A percentile compares a stretch with the other conserved stretches of the same genome.
Conservation (phyloP, 2,888 invertebrate genomes). For the Seladonia tumulorum region DNA sequence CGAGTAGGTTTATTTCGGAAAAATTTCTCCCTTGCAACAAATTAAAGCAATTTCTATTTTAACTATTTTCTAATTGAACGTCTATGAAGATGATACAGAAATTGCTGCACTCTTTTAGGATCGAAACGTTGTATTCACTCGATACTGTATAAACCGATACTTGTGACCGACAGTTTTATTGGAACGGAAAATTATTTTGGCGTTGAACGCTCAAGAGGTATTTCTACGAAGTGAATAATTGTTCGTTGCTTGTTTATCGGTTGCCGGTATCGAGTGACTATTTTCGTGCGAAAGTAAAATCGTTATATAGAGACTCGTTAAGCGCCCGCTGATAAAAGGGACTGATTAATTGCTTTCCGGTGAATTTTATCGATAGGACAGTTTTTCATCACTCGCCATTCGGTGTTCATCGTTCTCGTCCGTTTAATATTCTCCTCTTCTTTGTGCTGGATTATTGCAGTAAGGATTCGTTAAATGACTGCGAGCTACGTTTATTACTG, state of each 20-base stretch:
- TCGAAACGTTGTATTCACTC: no score
- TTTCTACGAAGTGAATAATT: no score
- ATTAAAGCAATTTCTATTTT: no score
- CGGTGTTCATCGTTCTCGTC: not conserved
- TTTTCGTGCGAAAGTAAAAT: not conserved
- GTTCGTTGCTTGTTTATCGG: no score
- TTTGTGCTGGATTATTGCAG: not conserved
- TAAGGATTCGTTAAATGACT: not conserved
- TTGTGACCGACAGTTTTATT: not conserved
- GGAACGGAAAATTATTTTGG: no score
- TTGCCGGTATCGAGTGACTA: not conserved
- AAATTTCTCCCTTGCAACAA: no score
- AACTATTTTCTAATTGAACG: no score
- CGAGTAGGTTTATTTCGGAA: no score
- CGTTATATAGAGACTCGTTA: not conserved
- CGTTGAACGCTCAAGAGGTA: no score
- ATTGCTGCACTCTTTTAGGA: no score
- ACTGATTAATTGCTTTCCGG: conserved; percentile 1
- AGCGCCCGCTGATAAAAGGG: not conserved
- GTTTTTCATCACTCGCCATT: not conserved
- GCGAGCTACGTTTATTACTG: not conserved
- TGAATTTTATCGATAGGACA: conserved; percentile 1
- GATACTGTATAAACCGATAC: no score
- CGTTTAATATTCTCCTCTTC: not conserved
- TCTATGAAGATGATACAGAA: no score